Evolutionary conservation across 1,140 invertebrate genomes (phyloP).

Genomic region (Paraescarpia echinospica): DNA sequence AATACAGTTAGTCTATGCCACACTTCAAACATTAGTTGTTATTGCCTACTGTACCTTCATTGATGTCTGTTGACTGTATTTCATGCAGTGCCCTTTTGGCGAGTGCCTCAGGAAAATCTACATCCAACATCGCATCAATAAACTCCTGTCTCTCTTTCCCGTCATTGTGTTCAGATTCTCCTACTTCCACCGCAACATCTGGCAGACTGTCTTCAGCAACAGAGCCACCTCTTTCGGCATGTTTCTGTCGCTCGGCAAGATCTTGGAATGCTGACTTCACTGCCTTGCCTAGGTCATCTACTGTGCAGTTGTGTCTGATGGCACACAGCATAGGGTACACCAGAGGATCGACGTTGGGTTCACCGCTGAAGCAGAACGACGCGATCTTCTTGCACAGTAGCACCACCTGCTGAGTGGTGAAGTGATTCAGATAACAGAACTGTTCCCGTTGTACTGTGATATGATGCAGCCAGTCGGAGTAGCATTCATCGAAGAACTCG

Average conservation of each 20-base stretch:
- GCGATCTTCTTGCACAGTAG: constrained; percentile 45
- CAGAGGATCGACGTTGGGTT: constrained; percentile 30
- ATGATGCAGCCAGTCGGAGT: constrained; percentile 42
- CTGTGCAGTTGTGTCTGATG: constrained; percentile 36
- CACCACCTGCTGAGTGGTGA: constrained; percentile 48
- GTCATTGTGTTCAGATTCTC: neutral
- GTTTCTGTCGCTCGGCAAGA: constrained; percentile 23
- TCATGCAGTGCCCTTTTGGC: neutral
- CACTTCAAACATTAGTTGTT: neutral
- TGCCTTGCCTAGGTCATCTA: constrained; percentile 35
- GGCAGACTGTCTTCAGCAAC: no score
- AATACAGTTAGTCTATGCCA: neutral
- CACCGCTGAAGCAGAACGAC: neutral
- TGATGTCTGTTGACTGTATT: neutral
- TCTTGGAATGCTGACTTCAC: constrained; percentile 35
- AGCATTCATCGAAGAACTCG: constrained; percentile 48
- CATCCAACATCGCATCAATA: neutral
- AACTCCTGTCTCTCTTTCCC: neutral
- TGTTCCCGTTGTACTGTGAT: constrained; percentile 39
- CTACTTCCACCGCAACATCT: neutral
- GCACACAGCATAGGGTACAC: constrained; percentile 41
- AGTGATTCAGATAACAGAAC: constrained; percentile 45
- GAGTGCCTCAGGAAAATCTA: neutral
- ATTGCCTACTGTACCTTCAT: neutral
- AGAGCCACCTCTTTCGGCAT: neutral